Evolutionary conservation across 92 coral and sea anemone species (phyloP).

Genomic region (Metridium senile): DNA sequence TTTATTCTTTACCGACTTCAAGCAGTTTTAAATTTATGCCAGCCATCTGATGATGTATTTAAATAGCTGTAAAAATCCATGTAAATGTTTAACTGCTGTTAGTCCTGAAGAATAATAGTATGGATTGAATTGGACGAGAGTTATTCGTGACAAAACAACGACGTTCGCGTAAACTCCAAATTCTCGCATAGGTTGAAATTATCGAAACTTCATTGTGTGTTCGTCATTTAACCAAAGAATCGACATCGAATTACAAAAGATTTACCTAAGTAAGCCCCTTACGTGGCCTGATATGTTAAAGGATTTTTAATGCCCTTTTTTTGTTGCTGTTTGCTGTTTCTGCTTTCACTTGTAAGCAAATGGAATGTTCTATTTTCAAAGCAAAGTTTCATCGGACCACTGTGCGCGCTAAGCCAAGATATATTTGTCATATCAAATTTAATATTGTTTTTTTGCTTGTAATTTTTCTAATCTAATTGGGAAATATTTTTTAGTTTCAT

Average conservation of each 20-base stretch:
- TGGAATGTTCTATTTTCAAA: slow-evolving; percentile 38
- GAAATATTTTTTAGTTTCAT: slow-evolving; percentile 30
- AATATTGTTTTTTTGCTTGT: slow-evolving; percentile 43
- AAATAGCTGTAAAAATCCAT: slow-evolving; percentile 98
- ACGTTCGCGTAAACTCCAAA: slow-evolving; percentile 22
- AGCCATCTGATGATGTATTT: slow-evolving; percentile 88
- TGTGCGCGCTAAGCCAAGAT: slow-evolving; percentile 37
- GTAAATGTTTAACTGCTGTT: slow-evolving; percentile 91
- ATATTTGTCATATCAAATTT: slow-evolving; percentile 60
- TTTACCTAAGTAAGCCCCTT: slow-evolving; percentile 39
- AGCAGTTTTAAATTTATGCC: slow-evolving; percentile 96
- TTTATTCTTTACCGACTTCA: slow-evolving; percentile 87
- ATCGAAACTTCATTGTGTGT: slow-evolving; percentile 30
- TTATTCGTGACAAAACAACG: slow-evolving; percentile 5
- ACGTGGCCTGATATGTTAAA: slow-evolving; percentile 15
- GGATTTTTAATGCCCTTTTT: slow-evolving; percentile 25
- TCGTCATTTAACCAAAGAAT: slow-evolving; percentile 22
- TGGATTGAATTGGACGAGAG: slow-evolving; percentile 40
- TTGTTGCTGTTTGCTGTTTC: slow-evolving; percentile 12
- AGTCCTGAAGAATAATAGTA: slow-evolving; percentile 69
- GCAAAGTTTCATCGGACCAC: slow-evolving; percentile 20
- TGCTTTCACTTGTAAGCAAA: slow-evolving; percentile 13
- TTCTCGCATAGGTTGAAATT: slow-evolving; percentile 29
- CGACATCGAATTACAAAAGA: slow-evolving; percentile 38
- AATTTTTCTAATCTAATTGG: slow-evolving; percentile 32